phyloP scores from a whole-genome alignment of 1,140 invertebrate species.

The Maconellicoccus hirsutus region DNA sequence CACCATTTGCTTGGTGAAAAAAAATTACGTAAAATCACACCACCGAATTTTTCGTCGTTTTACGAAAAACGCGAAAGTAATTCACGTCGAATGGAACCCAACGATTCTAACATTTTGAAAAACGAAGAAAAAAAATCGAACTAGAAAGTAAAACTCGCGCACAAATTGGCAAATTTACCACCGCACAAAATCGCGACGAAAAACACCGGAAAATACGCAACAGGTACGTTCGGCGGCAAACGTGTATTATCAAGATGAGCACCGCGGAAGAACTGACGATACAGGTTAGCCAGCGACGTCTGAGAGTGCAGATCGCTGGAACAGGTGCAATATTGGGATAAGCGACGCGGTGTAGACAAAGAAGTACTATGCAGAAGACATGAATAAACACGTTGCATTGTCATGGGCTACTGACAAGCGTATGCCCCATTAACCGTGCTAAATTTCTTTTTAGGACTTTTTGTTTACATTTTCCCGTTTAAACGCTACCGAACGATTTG shows the following conservation, averaged over 20 bases:
- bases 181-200: background rate
- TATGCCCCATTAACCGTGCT: conserved; percentile 20
- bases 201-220: background rate
- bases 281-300: background rate
- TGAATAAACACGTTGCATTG: conserved; percentile 20
- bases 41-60: background rate
- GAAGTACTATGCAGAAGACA: conserved; percentile 1
- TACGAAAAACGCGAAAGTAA: background rate
- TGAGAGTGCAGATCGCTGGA: background rate
- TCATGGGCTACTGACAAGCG: conserved; percentile 19
- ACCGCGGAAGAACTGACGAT: conserved; percentile 14
- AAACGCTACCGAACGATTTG: conserved; percentile 11
- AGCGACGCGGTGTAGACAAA: background rate
- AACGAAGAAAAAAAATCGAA: background rate
- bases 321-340: conserved; percentile 18
- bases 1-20: background rate
- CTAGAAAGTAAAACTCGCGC: background rate
- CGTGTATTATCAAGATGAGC: background rate
- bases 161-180: background rate
- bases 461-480: conserved; percentile 15
- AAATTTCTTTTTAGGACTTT: conserved; percentile 18
- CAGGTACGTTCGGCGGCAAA: background rate
- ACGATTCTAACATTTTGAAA: background rate
- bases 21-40: background rate
- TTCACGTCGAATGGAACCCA: background rate